Percentiles rank a stretch among this genome's conserved stretches.
These are phyloP conservation scores for Carassius gibelio DNA, from an alignment of 2,113 vertebrate genomes.

Conservation along the genomic window DNA sequence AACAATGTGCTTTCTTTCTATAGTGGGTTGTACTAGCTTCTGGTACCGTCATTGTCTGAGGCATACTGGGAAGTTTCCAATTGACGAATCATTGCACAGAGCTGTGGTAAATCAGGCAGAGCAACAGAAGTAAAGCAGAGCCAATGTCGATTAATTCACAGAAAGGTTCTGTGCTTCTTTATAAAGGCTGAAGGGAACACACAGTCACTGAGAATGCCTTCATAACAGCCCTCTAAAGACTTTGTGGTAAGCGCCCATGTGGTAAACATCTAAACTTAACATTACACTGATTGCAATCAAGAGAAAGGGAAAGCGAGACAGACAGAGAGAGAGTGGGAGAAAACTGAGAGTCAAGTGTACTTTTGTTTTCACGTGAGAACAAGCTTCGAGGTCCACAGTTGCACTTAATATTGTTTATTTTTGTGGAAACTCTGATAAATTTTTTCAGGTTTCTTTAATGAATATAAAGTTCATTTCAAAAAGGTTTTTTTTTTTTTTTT, in stretches of 20 bases:
- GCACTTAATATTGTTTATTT: background rate
- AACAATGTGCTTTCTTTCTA: slow-evolving; percentile 22
- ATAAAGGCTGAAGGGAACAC: slow-evolving; percentile 10
- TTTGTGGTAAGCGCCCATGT: slow-evolving; percentile 51
- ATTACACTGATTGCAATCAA: slow-evolving; percentile 63
- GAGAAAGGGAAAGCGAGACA: slow-evolving; percentile 16
- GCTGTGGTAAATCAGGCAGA: background rate
- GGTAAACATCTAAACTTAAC: slow-evolving; percentile 63
- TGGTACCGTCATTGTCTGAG: background rate
- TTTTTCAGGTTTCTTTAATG: background rate
- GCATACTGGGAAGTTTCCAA: background rate
- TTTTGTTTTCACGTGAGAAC: slow-evolving; percentile 44
- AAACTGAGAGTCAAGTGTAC: slow-evolving; percentile 40
- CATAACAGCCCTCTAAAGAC: slow-evolving; percentile 16
- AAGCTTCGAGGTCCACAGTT: slow-evolving; percentile 32
- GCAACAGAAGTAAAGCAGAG: slow-evolving; percentile 1
- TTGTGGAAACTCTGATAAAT: background rate
- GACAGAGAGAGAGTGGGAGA: background rate
- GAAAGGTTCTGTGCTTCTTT: slow-evolving; percentile 30
- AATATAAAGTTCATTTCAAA: background rate
- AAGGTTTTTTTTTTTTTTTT: too few relatives aligned
- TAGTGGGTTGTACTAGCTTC: background rate
- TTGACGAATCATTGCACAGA: background rate
- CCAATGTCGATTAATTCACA: slow-evolving; percentile 22
- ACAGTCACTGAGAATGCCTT: slow-evolving; percentile 36